Percentiles rank a stretch among this genome's conserved stretches.
These are phyloP conservation scores for Stratiomys singularior DNA, from an alignment of 2,888 invertebrate species.

Conservation along the genomic window DNA sequence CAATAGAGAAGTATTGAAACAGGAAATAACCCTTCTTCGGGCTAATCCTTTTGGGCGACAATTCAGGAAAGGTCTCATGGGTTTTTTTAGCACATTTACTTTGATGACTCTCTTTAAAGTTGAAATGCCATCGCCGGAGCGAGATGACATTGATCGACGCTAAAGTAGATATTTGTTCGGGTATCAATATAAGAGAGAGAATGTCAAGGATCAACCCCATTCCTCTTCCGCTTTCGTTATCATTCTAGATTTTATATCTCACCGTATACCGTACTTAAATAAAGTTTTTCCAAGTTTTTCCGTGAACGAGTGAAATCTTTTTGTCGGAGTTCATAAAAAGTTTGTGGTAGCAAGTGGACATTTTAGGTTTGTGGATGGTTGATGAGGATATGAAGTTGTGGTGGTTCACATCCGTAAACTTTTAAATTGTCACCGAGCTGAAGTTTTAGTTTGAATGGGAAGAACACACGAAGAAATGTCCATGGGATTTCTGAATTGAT, in stretches of 20 bases:
- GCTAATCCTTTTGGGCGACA: background rate
- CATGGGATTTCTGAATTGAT: too few relatives aligned
- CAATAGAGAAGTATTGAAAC: too few relatives aligned
- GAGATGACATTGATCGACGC: slow-evolving; percentile 7
- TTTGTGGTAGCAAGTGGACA: background rate
- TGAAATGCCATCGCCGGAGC: background rate
- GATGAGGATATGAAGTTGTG: too few relatives aligned
- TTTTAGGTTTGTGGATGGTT: background rate
- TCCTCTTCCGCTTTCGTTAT: too few relatives aligned
- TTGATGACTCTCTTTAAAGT: background rate
- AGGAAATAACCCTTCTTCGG: background rate
- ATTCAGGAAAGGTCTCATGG: background rate
- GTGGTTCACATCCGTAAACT: background rate
- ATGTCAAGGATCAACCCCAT: background rate
- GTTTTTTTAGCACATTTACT: background rate
- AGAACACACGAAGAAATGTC: too few relatives aligned
- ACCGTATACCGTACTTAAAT: background rate
- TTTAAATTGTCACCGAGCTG: slow-evolving; percentile 21
- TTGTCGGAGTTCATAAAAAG: background rate
- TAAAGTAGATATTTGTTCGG: slow-evolving; percentile 4
- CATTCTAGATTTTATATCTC: too few relatives aligned
- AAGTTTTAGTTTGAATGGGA: background rate
- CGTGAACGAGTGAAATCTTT: background rate
- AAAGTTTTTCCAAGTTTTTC: background rate
- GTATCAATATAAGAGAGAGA: slow-evolving; percentile 5